Percentiles rank a stretch among this genome's conserved stretches.
phyloP scores from a whole-genome alignment of 2,888 invertebrate species.

The Criorhina ranunculi region DNA sequence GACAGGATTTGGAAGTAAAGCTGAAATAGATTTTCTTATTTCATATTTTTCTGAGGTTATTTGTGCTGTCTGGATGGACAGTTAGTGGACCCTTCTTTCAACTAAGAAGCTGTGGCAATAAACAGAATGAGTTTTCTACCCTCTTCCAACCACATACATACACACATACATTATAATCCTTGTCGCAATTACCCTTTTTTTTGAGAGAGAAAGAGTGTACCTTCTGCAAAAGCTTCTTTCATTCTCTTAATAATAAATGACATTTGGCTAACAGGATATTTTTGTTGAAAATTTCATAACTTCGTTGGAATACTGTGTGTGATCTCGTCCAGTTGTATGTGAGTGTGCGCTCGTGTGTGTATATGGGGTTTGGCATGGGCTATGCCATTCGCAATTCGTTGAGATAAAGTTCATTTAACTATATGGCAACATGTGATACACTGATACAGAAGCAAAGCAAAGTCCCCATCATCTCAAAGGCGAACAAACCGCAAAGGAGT shows the following conservation, averaged over 20 bases:
- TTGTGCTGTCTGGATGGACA: conserved; percentile 5
- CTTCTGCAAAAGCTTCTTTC: conserved; percentile 40
- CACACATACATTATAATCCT: conserved; percentile 57
- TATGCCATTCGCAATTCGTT: neutral
- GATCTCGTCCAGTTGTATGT: conserved; percentile 21
- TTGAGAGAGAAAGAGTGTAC: conserved; percentile 11
- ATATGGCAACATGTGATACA: conserved; percentile 68
- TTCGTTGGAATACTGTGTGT: conserved; percentile 68
- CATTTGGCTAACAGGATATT: conserved; percentile 72
- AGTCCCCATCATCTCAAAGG: conserved; percentile 18
- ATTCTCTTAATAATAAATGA: conserved; percentile 75
- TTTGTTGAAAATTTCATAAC: conserved; percentile 76
- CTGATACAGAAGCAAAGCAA: conserved; percentile 31
- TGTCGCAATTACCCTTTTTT: conserved; percentile 63
- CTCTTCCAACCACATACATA: conserved; percentile 11
- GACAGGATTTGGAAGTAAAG: conserved; percentile 20
- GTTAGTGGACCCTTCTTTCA: neutral
- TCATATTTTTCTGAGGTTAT: conserved; percentile 24
- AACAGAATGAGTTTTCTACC: conserved; percentile 29
- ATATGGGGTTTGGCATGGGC: neutral
- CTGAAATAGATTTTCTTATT: conserved; percentile 40
- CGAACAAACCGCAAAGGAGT: conserved; percentile 73
- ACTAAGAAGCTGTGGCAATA: conserved; percentile 4
- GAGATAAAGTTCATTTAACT: conserved; percentile 70
- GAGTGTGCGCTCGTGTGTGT: neutral